Base-by-base conservation (phyloP, 1,140 invertebrate species). In the Archegozetes longisetosus region DNA sequence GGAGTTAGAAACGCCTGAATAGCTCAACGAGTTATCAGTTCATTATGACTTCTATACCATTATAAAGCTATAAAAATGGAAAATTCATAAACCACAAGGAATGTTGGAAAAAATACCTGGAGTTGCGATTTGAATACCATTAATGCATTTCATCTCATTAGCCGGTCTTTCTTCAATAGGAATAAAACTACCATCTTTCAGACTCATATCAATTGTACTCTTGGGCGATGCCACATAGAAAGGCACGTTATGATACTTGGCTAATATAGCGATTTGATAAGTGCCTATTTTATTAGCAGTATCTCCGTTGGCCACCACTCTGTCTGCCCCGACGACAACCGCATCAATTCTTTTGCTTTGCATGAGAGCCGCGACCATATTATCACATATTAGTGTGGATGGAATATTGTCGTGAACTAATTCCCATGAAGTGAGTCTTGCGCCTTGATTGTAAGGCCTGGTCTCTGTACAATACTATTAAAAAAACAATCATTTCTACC, bases 221-320 rank as follows among this genome's bases (percentile, higher is more conserved):
- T 83, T 77, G 0, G 94, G 94, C 22, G 90, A 91, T 0, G 91
- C 93, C 14, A 98, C 83, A 72, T 90, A 98, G 73, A 98, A 98
- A 62, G 91, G 89, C 27, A 98, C 84, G 22, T 79, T 77, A 69
- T 97, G 91, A 73, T 93, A 76, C 67, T 89, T 87, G 6, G 92
- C 90, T 28, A 86, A 74, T 48, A 98, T 83, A 1, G 94, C 91
- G 68, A 82, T 80, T 68, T 92, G 88, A 72, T 96, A 98, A 22
- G 95, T 99, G 64, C 95, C 95, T 71, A 98, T 95, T 82, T 99
- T 99, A 71, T 98, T 99, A 0, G 94, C 95, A 1, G 94, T 98
- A 72, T 99, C 95, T 1, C 95, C 95, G 75, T 98, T 99, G 1
- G 82, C 79, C 17, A 85, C 24, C 17, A 64, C 24, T 48, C 72